These are phyloP conservation scores for Cantharis rufa DNA, from an alignment of 2,888 invertebrate species.

Conservation along the genomic window DNA sequence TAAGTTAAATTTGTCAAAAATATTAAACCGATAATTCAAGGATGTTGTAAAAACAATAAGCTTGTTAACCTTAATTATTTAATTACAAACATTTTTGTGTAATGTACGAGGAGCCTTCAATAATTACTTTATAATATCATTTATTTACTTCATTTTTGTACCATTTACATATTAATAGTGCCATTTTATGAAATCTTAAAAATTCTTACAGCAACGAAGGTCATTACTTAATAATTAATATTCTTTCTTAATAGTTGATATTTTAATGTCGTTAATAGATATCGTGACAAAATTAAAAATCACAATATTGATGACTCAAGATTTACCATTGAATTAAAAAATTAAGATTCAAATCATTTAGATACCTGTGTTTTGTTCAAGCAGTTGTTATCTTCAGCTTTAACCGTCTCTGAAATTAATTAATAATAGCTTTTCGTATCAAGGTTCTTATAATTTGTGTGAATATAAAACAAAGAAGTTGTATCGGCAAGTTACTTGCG, in stretches of 20 bases:
- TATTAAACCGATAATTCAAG: neutral
- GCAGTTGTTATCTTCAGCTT: neutral
- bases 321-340: neutral
- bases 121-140: neutral
- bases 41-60: conserved; percentile 15
- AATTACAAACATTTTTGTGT: neutral
- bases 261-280: neutral
- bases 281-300: neutral
- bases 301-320: neutral
- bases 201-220: neutral
- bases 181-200: neutral
- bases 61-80: neutral
- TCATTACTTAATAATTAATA: neutral
- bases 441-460: neutral
- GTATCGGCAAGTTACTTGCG: neutral
- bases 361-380: neutral
- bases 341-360: neutral
- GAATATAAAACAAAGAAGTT: conserved; percentile 1
- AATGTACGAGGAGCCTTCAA: neutral
- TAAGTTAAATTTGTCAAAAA: neutral
- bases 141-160: neutral
- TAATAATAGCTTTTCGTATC: neutral
- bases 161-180: neutral
- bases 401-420: neutral
- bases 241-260: neutral